Evolutionary conservation across 1,140 invertebrate species (phyloP).

Genomic region (Trypoxylus dichotomus): DNA sequence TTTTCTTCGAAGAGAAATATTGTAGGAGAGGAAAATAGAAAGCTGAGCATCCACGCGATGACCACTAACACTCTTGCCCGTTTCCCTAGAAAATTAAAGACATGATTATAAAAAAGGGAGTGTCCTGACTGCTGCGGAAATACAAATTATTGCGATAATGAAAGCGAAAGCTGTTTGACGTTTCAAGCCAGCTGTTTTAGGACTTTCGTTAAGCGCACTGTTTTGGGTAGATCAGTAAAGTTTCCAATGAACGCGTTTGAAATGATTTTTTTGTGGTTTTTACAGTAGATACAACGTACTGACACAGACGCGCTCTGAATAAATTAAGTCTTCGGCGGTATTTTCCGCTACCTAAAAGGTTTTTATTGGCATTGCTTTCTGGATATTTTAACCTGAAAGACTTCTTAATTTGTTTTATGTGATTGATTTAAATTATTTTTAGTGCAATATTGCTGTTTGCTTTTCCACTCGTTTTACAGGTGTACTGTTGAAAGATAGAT

Average conservation of each 20-base stretch:
- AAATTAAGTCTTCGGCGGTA: constrained; percentile 1
- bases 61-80: constrained; percentile 77
- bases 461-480: no score
- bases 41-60: constrained; percentile 80
- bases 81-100: constrained; percentile 67
- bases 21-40: constrained; percentile 82
- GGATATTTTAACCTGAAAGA: not conserved
- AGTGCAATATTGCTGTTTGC: no score
- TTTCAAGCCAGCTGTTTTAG: not conserved
- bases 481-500: no score
- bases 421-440: not conserved
- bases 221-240: not conserved
- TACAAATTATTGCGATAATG: constrained; percentile 8
- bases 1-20: constrained; percentile 81
- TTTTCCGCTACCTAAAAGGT: not conserved
- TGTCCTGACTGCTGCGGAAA: constrained; percentile 7
- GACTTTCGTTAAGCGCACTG: not conserved
- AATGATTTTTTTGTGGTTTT: not conserved
- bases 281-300: not conserved
- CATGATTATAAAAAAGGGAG: not conserved
- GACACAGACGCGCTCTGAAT: not conserved
- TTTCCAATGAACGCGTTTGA: constrained; percentile 1
- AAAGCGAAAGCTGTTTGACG: not conserved
- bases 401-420: not conserved
- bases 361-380: not conserved